Percentiles rank a stretch among this genome's conserved stretches.
Conservation (phyloP, 2,113 vertebrate species). For the Balaeniceps rex region DNA sequence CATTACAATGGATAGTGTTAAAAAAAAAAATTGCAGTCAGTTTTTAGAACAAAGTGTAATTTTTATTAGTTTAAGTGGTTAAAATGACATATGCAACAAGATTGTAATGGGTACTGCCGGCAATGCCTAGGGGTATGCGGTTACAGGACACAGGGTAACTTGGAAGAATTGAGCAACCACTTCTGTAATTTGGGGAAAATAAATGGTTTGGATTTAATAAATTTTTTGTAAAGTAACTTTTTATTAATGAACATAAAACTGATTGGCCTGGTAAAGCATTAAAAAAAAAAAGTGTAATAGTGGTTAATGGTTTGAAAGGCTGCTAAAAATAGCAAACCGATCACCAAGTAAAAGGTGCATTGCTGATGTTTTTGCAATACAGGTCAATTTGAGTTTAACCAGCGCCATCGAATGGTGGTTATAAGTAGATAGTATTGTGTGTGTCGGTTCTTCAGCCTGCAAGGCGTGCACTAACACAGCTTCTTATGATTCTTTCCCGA, state of each 20-base stretch:
- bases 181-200: constrained; percentile 78
- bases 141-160: constrained; percentile 71
- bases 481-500: constrained; percentile 70
- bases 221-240: constrained; percentile 45
- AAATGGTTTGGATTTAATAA: constrained; percentile 42
- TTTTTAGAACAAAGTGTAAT: constrained; percentile 72
- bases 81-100: constrained; percentile 71
- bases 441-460: constrained; percentile 68
- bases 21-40: constrained; percentile 75
- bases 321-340: constrained; percentile 62
- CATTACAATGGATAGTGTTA: constrained; percentile 96
- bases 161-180: constrained; percentile 71
- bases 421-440: constrained; percentile 77
- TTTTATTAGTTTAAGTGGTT: constrained; percentile 75
- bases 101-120: constrained; percentile 83
- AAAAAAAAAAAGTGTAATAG: constrained; percentile 1
- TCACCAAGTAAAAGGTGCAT: constrained; percentile 61
- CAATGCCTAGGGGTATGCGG: constrained; percentile 80
- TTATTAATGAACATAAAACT: constrained; percentile 54
- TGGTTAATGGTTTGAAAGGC: constrained; percentile 71
- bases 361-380: constrained; percentile 65
- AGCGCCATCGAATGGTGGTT: constrained; percentile 60
- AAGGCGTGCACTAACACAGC: constrained; percentile 66
- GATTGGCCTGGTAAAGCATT: constrained; percentile 70
- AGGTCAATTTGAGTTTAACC: constrained; percentile 68